A percentile compares a stretch with the other conserved stretches of the same genome.
phyloP scores from a whole-genome alignment of 2,797 vertebrate genomes.

The Melanotaenia boesemani region DNA sequence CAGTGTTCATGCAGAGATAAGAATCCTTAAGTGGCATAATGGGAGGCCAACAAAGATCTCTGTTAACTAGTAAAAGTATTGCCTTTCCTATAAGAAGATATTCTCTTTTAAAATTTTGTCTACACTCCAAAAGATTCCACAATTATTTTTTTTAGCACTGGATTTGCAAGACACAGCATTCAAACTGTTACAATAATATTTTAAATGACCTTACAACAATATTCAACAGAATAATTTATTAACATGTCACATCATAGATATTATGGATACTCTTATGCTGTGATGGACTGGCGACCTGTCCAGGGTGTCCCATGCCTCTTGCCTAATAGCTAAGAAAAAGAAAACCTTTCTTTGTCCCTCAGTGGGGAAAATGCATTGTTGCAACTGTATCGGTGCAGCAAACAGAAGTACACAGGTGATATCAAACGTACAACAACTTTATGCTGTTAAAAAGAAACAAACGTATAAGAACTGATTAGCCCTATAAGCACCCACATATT shows the following conservation, averaged over 20 bases:
- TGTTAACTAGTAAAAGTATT: constrained; percentile 15
- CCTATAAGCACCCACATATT: constrained; percentile 29
- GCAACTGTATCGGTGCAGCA: too few relatives aligned
- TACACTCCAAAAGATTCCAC: neutral
- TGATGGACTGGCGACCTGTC: too few relatives aligned
- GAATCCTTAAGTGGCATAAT: constrained; percentile 7
- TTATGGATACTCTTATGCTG: too few relatives aligned
- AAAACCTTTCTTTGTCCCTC: too few relatives aligned
- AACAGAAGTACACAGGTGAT: too few relatives aligned
- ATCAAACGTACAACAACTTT: too few relatives aligned
- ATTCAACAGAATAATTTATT: constrained; percentile 6
- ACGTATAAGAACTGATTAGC: constrained; percentile 24
- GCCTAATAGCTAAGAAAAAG: too few relatives aligned
- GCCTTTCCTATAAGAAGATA: neutral
- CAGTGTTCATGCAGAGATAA: constrained; percentile 8
- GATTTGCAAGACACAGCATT: neutral
- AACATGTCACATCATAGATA: neutral
- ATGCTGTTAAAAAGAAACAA: constrained; percentile 18
- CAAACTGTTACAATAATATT: neutral
- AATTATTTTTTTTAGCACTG: neutral
- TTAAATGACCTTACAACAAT: constrained; percentile 24
- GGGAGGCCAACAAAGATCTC: constrained; percentile 2
- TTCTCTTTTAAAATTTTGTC: neutral
- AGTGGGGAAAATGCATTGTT: too few relatives aligned
- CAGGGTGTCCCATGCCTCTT: too few relatives aligned